Evolutionary conservation across 2,888 invertebrate genomes (phyloP), one percentile per base, ranked within the genome.

Genomic region (Cosmopolites sordidus): DNA sequence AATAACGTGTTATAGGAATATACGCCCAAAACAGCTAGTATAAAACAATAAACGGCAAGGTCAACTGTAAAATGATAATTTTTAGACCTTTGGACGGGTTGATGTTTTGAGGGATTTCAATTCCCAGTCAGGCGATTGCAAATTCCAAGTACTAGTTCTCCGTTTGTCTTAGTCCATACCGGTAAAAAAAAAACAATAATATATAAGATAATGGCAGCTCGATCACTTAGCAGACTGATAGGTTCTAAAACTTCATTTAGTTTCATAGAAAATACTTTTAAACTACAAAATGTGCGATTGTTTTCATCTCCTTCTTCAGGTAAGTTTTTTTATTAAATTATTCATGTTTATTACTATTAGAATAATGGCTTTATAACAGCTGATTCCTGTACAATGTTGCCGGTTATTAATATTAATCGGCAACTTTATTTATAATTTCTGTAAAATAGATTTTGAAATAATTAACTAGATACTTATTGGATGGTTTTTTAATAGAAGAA

Each of bases 261-360:
- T 56, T 54, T 42, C 8, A 15, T 60, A 15, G 59, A 59, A 53
- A 58, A 53, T 22, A 46, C 43, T 16, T 43, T 17, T 17, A 50
- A 46, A 12, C 6, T 33, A 11, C 55, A 60, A 46, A 60, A 58
- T 60, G 57, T 61, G 45, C 60, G 62, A 55, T 55, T 62, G 49
- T 56, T 58, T 43, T 61, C 61, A 30, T 57, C 51, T 15, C 49
- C 53, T 12, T 48, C 55, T 2, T 46, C 16, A 48, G 60, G 61
- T 61, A 49, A 58, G 58, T 33, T 5, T 5, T 3, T 8, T 8
- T 22, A 8, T 22, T 22, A 22, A n/a, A n/a, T n/a, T n/a, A n/a
- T n/a, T n/a, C n/a, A n/a, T n/a, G n/a, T n/a, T n/a, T n/a, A n/a
- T n/a, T n/a, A n/a, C n/a, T n/a, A n/a, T n/a, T n/a, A n/a, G n/a